Evolutionary conservation across 2,888 invertebrate species (phyloP).

Genomic region (Rhaphigaster nebulosa): DNA sequence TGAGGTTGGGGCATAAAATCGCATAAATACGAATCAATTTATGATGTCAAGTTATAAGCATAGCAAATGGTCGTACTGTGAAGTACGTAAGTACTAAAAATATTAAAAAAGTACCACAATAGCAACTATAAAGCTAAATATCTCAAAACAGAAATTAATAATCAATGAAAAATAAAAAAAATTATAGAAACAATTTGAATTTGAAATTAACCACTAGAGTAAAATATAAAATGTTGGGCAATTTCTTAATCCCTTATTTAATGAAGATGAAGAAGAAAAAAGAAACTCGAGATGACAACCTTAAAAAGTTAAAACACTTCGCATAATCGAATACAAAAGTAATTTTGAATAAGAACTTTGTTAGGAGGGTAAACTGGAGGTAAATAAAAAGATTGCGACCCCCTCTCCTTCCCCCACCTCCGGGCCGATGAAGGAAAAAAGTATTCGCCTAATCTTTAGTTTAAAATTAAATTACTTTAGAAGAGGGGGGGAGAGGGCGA

Average conservation of each 20-base stretch:
- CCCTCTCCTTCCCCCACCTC: not conserved
- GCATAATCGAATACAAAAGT: constrained; percentile 39
- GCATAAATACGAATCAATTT: no score
- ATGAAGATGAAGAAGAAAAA: not conserved
- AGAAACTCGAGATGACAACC: constrained; percentile 11
- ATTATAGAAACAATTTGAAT: not conserved
- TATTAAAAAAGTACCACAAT: no score
- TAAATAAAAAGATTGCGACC: constrained; percentile 6
- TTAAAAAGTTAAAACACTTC: constrained; percentile 26
- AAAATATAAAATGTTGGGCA: not conserved
- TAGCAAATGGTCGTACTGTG: no score
- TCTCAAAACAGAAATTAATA: no score
- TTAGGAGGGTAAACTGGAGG: not conserved
- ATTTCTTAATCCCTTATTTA: constrained; percentile 36
- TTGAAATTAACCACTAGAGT: not conserved
- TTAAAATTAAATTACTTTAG: constrained; percentile 35
- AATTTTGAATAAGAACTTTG: constrained; percentile 42
- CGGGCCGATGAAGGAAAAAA: constrained; percentile 36
- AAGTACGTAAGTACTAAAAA: no score
- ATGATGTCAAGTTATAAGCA: no score
- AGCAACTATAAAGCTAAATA: no score
- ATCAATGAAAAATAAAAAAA: no score
- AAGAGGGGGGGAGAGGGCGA: not conserved
- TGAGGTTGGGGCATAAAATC: no score
- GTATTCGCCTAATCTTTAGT: constrained; percentile 27